phyloP scores from a whole-genome alignment of 2,888 invertebrate species.

The Dermolepida albohirtum region DNA sequence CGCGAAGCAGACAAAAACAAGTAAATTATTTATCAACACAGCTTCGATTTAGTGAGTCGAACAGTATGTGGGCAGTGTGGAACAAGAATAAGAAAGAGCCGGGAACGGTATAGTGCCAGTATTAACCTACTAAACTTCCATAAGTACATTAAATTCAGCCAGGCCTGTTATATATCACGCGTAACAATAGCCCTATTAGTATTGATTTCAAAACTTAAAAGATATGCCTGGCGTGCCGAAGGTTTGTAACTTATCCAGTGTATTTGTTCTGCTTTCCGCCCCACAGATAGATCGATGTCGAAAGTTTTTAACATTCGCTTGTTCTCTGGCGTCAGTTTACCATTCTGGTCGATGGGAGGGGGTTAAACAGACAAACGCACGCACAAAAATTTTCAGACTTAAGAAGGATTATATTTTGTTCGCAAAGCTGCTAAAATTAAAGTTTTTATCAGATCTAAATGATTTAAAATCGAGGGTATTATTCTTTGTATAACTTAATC shows the following conservation, averaged over 20 bases:
- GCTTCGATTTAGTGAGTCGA: neutral
- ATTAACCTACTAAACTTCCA: slow-evolving; percentile 38
- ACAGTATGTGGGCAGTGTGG: neutral
- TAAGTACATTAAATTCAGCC: slow-evolving; percentile 37
- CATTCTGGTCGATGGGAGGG: no score
- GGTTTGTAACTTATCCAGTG: slow-evolving; percentile 29
- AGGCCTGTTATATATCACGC: slow-evolving; percentile 34
- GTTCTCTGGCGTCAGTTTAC: neutral
- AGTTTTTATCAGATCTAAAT: no score
- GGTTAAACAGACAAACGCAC: no score
- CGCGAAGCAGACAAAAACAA: slow-evolving; percentile 10
- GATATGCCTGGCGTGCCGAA: slow-evolving; percentile 37
- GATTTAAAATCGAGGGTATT: no score
- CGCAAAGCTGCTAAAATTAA: no score
- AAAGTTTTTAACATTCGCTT: slow-evolving; percentile 3
- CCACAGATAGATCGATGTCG: slow-evolving; percentile 9
- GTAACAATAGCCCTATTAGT: slow-evolving; percentile 41
- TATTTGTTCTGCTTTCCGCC: slow-evolving; percentile 29
- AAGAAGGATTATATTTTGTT: no score
- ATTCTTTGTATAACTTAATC: no score
- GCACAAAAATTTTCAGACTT: no score
- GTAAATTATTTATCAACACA: neutral
- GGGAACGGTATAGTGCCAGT: neutral
- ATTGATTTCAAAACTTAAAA: slow-evolving; percentile 40
- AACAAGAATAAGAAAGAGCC: slow-evolving; percentile 3